Evolutionary conservation across 1,140 invertebrate species (phyloP).

Genomic region (Philaenus spumarius): DNA sequence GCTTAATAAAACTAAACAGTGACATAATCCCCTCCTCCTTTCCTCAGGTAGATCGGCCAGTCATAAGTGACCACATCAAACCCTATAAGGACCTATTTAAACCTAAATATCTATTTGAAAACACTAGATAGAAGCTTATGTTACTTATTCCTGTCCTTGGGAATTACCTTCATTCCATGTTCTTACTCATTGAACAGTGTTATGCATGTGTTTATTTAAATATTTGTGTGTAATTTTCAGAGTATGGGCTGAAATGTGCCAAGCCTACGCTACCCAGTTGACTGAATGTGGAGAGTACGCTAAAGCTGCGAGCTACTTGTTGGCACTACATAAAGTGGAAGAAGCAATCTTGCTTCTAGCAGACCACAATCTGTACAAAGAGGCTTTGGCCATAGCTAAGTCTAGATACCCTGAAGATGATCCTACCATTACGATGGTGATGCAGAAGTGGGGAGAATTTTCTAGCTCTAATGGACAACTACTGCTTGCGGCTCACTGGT

Average conservation of each 20-base stretch:
- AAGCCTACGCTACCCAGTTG: constrained; percentile 55
- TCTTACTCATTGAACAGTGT: too few species aligned
- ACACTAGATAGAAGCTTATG: too few species aligned
- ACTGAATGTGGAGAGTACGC: constrained; percentile 41
- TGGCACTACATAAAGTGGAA: constrained; percentile 52
- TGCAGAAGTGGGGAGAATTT: constrained; percentile 46
- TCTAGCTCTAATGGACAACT: constrained; percentile 42
- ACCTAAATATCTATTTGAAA: too few species aligned
- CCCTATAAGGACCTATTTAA: too few species aligned
- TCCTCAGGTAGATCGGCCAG: too few species aligned
- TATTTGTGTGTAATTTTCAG: constrained; percentile 32
- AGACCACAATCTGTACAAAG: constrained; percentile 47
- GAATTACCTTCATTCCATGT: too few species aligned
- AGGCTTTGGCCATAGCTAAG: constrained; percentile 54
- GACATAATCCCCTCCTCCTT: too few species aligned
- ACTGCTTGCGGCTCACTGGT: constrained; percentile 56
- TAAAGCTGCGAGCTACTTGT: constrained; percentile 53
- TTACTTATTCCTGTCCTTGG: too few species aligned
- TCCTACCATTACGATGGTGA: constrained; percentile 42
- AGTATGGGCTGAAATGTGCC: constrained; percentile 50
- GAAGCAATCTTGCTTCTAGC: constrained; percentile 52
- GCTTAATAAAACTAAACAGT: too few species aligned
- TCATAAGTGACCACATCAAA: too few species aligned
- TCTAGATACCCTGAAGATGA: constrained; percentile 47
- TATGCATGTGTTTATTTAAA: too few species aligned